Conservation (phyloP, 2,113 vertebrate species). For the Condylura cristata region DNA sequence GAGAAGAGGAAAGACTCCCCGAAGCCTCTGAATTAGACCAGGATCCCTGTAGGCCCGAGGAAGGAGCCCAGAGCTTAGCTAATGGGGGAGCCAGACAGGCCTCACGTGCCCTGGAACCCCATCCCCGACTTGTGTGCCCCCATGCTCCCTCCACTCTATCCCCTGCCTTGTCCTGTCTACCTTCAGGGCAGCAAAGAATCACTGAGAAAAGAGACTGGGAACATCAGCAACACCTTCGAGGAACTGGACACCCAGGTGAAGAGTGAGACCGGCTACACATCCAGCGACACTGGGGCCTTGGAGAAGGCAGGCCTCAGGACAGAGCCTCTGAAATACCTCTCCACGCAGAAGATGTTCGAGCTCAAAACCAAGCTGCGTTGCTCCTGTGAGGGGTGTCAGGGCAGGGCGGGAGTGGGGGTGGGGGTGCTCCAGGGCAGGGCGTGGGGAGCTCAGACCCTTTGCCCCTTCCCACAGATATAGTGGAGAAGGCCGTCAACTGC, state of each 20-base stretch:
- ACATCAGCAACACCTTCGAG: conserved; percentile 82
- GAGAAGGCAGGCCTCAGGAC: fast-evolving
- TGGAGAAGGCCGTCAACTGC: conserved; percentile 81
- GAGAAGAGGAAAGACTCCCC: neutral
- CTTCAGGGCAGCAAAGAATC: conserved; percentile 39
- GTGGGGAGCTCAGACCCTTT: fast-evolving
- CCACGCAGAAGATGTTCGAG: conserved; percentile 88
- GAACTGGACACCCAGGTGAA: conserved; percentile 87
- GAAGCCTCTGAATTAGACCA: neutral
- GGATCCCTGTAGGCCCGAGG: neutral
- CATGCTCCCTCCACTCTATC: too few species aligned
- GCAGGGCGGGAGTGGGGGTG: fast-evolving
- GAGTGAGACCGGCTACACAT: conserved; percentile 82
- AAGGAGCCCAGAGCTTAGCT: neutral
- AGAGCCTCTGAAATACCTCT: fast-evolving
- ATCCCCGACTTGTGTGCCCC: too few species aligned
- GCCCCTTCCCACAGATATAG: conserved; percentile 82
- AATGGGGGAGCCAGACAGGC: neutral
- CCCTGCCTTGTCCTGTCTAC: neutral
- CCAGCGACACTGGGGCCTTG: fast-evolving
- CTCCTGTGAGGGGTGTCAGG: conserved; percentile 84
- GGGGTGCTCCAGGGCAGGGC: neutral
- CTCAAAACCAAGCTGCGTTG: conserved; percentile 90
- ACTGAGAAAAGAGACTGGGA: conserved; percentile 78
- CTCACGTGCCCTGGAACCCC: neutral